These are phyloP conservation scores for Leptopterna dolabrata DNA, from an alignment of 2,888 invertebrate genomes.

Conservation along the genomic window DNA sequence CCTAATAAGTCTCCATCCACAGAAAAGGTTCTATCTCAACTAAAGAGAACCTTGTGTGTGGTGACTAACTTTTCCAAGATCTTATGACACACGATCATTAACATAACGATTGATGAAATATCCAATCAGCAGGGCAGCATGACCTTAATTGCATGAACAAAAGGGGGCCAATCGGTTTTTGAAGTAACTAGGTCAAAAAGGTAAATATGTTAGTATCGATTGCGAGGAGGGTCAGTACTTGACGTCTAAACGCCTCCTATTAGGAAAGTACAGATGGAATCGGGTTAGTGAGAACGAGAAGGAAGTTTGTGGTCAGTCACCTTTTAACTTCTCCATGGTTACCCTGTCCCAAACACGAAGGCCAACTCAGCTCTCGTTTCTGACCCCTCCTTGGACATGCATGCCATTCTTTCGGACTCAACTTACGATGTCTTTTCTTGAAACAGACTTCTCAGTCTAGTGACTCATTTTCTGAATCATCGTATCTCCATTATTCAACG, in stretches of 20 bases:
- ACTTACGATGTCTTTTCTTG: background rate
- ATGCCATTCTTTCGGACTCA: background rate
- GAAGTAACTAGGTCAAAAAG: background rate
- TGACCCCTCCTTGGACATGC: conserved; percentile 24
- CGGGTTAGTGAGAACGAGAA: conserved; percentile 37
- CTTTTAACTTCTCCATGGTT: conserved; percentile 31
- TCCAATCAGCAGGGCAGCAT: background rate
- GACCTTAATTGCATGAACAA: background rate
- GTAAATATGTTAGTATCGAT: conserved; percentile 11
- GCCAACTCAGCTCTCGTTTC: background rate
- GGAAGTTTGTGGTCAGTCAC: conserved; percentile 48
- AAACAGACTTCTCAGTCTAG: background rate
- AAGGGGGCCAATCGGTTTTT: background rate
- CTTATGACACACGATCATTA: too few relatives aligned
- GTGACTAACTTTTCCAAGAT: too few relatives aligned
- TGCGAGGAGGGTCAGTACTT: conserved; percentile 5
- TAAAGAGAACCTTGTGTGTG: too few relatives aligned
- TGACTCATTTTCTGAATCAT: background rate
- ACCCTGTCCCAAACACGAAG: conserved; percentile 30
- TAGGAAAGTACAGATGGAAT: conserved; percentile 30
- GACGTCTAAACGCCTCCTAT: background rate
- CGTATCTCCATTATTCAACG: too few relatives aligned
- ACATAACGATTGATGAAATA: background rate
- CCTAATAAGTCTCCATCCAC: too few relatives aligned
- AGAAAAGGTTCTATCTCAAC: too few relatives aligned